Evolutionary conservation across 1,140 invertebrate genomes (phyloP), one percentile per base, ranked within the genome.

Genomic region (Chlorops oryzae): DNA sequence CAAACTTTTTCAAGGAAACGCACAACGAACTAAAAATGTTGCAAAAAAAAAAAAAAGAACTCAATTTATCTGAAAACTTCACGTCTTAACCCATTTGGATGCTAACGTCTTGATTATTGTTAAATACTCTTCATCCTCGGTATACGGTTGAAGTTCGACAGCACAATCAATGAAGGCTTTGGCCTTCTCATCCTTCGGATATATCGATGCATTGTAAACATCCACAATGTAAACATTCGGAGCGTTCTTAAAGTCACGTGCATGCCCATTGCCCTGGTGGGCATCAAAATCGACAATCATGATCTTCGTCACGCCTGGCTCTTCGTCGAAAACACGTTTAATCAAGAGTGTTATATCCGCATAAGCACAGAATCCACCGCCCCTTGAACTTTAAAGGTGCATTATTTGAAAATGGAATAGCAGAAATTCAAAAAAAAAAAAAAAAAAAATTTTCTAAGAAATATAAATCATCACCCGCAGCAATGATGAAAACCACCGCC

Each of bases 211-310:
- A 72, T 94, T 94, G 70, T 89, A 94, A 55, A 92, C 82, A 70
- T 93, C 90, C 76, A 93, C 75, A 56, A 93, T 92, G 62, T 86
- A 93, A 5, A 93, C 84, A 55, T 84, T 80, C 2, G 75, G 62
- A 48, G 85, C 80, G 35, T 81, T 75, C 40, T 81, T 77, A 66
- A 92, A 91, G 71, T 93, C 90, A 5, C 79, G 76, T 59, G 88
- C 85, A 72, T 92, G 86, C 0, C 90, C 90, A 75, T 93, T 93
- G 7, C 90, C 90, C 83, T 90, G 83, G 77, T 94, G 90, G 24
- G 90, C 90, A 77, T 93, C 90, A 60, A 93, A 76, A 73, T 94
- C 90, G 17, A 93, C 79, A 61, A 94, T 92, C 85, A 93, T 87
- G 10, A 82, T 82, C 50, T 80, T 84, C 47, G 78, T 72, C 9